Conservation (phyloP, 2,888 invertebrate species). For the Brassicogethes aeneus region DNA sequence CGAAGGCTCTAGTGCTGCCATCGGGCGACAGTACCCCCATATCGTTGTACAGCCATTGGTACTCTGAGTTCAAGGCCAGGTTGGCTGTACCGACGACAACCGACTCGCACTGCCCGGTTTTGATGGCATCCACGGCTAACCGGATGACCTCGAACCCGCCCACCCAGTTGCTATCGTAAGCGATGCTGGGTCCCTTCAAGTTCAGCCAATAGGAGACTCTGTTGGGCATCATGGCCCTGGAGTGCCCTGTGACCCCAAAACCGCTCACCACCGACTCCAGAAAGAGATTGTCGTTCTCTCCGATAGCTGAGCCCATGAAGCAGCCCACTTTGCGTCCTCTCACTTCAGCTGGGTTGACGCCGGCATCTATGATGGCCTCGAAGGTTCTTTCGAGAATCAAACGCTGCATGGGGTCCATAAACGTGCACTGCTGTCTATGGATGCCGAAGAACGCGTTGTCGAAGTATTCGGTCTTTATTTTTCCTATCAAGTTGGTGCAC, state of each 20-base stretch:
- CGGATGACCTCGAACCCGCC: conserved; percentile 60
- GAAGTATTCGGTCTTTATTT: conserved; percentile 33
- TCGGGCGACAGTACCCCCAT: conserved; percentile 53
- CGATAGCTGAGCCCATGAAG: conserved; percentile 39
- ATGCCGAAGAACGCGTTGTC: conserved; percentile 44
- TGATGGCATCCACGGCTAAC: conserved; percentile 62
- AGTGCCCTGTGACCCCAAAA: conserved; percentile 62
- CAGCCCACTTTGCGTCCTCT: conserved; percentile 40
- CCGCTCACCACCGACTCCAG: conserved; percentile 47
- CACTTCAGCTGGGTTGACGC: conserved; percentile 39
- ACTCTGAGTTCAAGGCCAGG: conserved; percentile 54
- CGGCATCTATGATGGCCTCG: conserved; percentile 43
- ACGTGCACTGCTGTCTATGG: conserved; percentile 40
- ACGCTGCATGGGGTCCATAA: conserved; percentile 43
- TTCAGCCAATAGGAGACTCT: conserved; percentile 88
- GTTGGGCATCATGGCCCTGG: conserved; percentile 93
- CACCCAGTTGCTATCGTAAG: conserved; percentile 58
- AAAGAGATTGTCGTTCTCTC: conserved; percentile 43
- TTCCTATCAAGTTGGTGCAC: conserved; percentile 35
- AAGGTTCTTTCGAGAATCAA: conserved; percentile 39
- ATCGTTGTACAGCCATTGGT: conserved; percentile 53
- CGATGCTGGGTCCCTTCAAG: conserved; percentile 58
- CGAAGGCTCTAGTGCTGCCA: conserved; percentile 56
- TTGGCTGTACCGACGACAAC: conserved; percentile 88
- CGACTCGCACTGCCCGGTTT: conserved; percentile 78